phyloP scores from a whole-genome alignment of 1,140 invertebrate genomes.

The Trichoplusia ni region DNA sequence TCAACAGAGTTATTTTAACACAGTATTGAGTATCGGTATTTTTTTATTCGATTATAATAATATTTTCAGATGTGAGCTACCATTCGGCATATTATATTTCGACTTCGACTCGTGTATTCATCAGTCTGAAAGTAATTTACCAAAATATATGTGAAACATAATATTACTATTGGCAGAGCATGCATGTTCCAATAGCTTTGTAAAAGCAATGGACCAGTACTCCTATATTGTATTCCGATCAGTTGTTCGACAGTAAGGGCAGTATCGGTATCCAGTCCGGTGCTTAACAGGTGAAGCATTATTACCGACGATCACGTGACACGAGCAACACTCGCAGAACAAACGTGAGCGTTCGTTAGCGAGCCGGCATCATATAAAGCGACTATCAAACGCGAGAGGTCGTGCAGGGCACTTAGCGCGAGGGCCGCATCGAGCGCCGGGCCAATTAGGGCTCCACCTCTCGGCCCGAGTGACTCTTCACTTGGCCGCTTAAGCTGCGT shows the following conservation, averaged over 20 bases:
- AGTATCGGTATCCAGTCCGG: too few relatives aligned
- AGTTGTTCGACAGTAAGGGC: too few relatives aligned
- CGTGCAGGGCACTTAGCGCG: constrained; percentile 2
- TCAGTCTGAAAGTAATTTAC: too few relatives aligned
- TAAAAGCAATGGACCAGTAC: too few relatives aligned
- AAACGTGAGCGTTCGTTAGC: not conserved
- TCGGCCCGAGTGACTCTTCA: constrained; percentile 18
- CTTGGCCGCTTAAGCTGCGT: constrained; percentile 24
- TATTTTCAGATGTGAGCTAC: too few relatives aligned
- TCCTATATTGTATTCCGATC: too few relatives aligned
- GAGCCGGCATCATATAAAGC: not conserved
- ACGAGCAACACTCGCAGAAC: not conserved
- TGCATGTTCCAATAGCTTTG: too few relatives aligned
- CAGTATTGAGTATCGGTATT: not conserved
- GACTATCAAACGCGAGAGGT: constrained; percentile 23
- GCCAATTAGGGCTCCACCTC: constrained; percentile 37
- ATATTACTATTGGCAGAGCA: too few relatives aligned
- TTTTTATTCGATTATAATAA: not conserved
- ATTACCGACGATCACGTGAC: not conserved
- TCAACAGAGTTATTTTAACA: not conserved
- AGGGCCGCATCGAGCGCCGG: constrained; percentile 33
- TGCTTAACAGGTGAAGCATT: not conserved
- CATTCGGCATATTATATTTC: too few relatives aligned
- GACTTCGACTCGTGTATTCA: too few relatives aligned
- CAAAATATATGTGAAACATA: too few relatives aligned